phyloP scores from a whole-genome alignment of 2,888 invertebrate species.

The Sinelater perroti region DNA sequence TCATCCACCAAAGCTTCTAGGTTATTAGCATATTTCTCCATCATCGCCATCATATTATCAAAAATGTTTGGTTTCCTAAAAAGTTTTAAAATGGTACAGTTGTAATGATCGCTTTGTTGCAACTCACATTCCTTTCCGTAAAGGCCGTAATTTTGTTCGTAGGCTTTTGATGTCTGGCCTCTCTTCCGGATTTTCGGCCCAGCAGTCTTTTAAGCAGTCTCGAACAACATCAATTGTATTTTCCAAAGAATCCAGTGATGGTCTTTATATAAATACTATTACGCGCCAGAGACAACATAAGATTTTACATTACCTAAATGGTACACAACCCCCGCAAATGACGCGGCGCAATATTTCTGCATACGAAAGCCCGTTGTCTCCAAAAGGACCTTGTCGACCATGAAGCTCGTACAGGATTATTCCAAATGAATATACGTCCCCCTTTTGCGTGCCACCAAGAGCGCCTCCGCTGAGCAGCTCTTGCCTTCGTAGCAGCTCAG shows the following conservation, averaged over 20 bases:
- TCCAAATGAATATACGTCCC: conserved; percentile 87
- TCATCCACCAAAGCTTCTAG: conserved; percentile 93
- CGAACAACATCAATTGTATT: conserved; percentile 87
- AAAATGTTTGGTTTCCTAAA: conserved; percentile 92
- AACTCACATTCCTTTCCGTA: conserved; percentile 90
- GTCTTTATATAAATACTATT: conserved; percentile 67
- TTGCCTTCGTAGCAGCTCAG: conserved; percentile 74
- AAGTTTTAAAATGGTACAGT: too few species aligned
- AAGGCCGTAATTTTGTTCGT: conserved; percentile 78
- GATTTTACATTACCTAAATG: conserved; percentile 70
- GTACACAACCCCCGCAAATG: conserved; percentile 63
- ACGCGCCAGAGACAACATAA: too few species aligned
- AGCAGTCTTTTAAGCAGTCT: conserved; percentile 86
- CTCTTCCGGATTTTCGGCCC: conserved; percentile 80
- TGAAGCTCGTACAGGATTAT: conserved; percentile 90
- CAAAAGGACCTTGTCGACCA: conserved; percentile 86
- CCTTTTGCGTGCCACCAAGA: conserved; percentile 72
- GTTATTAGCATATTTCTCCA: conserved; percentile 97
- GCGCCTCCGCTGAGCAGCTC: conserved; percentile 49
- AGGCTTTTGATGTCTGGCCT: conserved; percentile 88
- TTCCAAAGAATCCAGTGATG: conserved; percentile 79
- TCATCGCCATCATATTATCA: conserved; percentile 97
- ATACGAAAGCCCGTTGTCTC: conserved; percentile 71
- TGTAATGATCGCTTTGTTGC: too few species aligned
- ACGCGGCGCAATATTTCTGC: conserved; percentile 73